Percentiles rank a stretch among this genome's conserved stretches.
These are phyloP conservation scores for Gobius niger DNA, from an alignment of 2,113 vertebrate genomes.

Conservation along the genomic window DNA sequence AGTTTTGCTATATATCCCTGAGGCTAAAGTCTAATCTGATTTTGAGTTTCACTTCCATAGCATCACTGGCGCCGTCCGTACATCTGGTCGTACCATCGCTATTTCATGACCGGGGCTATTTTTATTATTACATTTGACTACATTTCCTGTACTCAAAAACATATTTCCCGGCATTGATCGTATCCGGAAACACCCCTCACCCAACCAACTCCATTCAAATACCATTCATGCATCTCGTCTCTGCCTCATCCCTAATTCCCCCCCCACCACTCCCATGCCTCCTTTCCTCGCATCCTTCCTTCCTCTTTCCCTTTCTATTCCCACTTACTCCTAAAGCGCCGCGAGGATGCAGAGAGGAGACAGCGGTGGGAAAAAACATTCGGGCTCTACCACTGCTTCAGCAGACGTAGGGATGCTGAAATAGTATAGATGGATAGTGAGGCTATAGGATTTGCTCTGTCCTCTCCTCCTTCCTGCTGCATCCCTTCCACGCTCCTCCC, in stretches of 20 bases:
- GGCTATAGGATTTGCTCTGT: conserved; percentile 35
- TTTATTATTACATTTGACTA: conserved; percentile 28
- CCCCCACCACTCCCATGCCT: conserved; percentile 25
- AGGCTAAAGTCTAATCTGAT: not conserved
- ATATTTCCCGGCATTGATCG: conserved; percentile 57
- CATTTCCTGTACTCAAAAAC: conserved; percentile 30
- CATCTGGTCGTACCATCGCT: conserved; percentile 1
- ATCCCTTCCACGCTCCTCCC: conserved; percentile 32
- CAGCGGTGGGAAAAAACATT: conserved; percentile 53
- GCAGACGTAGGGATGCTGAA: conserved; percentile 67
- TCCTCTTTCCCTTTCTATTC: conserved; percentile 16
- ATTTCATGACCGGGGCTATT: conserved; percentile 20
- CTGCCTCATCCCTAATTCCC: conserved; percentile 28
- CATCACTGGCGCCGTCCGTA: not conserved
- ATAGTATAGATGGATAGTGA: conserved; percentile 67
- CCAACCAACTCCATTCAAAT: conserved; percentile 7
- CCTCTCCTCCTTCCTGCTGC: conserved; percentile 30
- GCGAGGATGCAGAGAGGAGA: conserved; percentile 56
- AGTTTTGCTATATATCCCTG: not conserved
- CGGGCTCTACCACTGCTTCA: conserved; percentile 68
- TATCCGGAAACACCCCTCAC: conserved; percentile 40
- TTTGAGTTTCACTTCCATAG: not conserved
- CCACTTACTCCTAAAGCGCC: conserved; percentile 37
- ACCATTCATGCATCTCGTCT: conserved; percentile 20
- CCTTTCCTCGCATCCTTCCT: conserved; percentile 14